A percentile compares a stretch with the other conserved stretches of the same genome.
Conservation (phyloP, 35 echinoderm and acorn worm species). For the Acanthaster planci region DNA sequence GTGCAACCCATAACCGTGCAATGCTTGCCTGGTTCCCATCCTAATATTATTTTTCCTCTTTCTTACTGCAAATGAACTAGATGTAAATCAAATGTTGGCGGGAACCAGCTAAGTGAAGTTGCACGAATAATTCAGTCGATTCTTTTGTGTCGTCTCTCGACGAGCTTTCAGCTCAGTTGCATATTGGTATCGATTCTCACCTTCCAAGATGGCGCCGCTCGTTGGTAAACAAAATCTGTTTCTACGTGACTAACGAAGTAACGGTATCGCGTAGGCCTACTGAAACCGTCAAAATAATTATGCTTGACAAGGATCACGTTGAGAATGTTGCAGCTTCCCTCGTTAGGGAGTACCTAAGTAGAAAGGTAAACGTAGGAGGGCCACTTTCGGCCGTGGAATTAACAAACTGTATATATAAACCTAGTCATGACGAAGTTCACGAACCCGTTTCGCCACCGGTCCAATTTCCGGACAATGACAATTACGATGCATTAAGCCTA, state of each 20-base stretch:
- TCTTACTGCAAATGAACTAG: too few species aligned
- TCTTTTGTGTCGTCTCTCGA: too few species aligned
- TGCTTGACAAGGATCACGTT: slow-evolving; percentile 27
- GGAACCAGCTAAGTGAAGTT: too few species aligned
- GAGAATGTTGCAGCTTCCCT: slow-evolving; percentile 74
- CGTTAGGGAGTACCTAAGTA: slow-evolving; percentile 66
- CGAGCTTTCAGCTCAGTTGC: too few species aligned
- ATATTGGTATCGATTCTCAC: too few species aligned
- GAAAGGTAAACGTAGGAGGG: slow-evolving; percentile 47
- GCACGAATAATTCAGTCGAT: too few species aligned
- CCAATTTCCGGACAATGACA: background rate
- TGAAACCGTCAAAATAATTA: background rate
- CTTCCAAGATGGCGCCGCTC: background rate
- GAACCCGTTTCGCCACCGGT: background rate
- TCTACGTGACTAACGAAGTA: background rate
- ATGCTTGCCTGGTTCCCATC: too few species aligned
- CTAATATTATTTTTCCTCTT: too few species aligned
- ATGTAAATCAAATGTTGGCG: too few species aligned
- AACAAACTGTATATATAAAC: background rate
- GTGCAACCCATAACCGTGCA: too few species aligned
- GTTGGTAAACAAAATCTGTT: slow-evolving; percentile 5
- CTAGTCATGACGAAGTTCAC: background rate
- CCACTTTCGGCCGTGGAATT: background rate
- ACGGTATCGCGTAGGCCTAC: too few species aligned
- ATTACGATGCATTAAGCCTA: too few species aligned